Evolutionary conservation across 2,797 vertebrate species (phyloP).

Genomic region (Anguilla marmorata): DNA sequence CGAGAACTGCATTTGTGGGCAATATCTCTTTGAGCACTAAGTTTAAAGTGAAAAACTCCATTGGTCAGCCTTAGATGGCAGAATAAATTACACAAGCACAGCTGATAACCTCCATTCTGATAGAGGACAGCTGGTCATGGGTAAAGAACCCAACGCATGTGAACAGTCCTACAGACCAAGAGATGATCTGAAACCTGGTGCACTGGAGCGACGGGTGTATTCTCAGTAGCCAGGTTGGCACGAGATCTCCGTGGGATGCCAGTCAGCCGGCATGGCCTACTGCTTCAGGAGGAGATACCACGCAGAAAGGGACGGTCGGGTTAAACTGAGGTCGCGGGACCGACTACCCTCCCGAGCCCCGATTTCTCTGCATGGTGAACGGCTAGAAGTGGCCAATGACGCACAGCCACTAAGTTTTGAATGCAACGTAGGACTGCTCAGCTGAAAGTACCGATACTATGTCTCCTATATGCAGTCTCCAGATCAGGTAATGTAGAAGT

Average conservation of each 20-base stretch:
- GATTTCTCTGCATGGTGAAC: no score
- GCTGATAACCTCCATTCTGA: constrained; percentile 41
- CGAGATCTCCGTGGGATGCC: not conserved
- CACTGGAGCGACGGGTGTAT: not conserved
- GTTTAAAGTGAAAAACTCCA: constrained; percentile 10
- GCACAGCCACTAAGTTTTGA: no score
- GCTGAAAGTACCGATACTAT: no score
- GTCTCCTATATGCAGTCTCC: no score
- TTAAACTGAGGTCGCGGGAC: no score
- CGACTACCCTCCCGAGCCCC: no score
- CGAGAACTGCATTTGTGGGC: not conserved
- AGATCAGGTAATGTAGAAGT: no score
- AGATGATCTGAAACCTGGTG: not conserved
- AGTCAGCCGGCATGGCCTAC: constrained; percentile 3
- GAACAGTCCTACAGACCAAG: not conserved
- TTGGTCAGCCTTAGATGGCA: constrained; percentile 27
- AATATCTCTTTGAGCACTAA: not conserved
- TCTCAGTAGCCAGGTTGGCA: not conserved
- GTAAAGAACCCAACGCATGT: not conserved
- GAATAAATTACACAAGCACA: constrained; percentile 35
- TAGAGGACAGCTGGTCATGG: not conserved
- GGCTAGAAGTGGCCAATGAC: no score
- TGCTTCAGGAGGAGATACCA: not conserved
- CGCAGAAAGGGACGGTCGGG: no score
- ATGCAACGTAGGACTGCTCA: no score